Evolutionary conservation across 2,797 vertebrate genomes (phyloP).

Genomic region (Apogon talboti): DNA sequence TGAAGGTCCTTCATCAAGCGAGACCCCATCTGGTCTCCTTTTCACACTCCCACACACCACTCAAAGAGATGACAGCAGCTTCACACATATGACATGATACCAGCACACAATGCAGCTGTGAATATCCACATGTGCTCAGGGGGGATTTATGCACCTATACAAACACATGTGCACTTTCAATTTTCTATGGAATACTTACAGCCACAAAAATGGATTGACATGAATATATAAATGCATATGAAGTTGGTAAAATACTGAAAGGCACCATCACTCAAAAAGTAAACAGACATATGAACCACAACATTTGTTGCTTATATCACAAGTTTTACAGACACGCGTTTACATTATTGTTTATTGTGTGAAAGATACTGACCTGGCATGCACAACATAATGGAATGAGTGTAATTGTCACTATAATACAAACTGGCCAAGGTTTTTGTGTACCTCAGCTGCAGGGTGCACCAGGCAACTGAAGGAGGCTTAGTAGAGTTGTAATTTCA

Average conservation of each 20-base stretch:
- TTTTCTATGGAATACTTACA: neutral
- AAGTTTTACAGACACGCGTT: neutral
- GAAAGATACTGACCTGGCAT: neutral
- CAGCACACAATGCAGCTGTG: slow-evolving; percentile 9
- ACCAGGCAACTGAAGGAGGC: too few species aligned
- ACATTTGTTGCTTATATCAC: neutral
- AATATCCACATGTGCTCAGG: slow-evolving; percentile 2
- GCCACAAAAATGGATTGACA: neutral
- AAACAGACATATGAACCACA: neutral
- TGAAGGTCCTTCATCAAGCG: slow-evolving; percentile 68
- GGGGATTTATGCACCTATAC: neutral
- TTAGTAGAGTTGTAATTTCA: too few species aligned
- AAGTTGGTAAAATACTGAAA: neutral
- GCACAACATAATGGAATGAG: neutral
- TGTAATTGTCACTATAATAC: neutral
- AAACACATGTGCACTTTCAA: slow-evolving; percentile 5
- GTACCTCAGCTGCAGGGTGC: too few species aligned
- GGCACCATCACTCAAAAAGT: neutral
- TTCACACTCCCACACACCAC: slow-evolving; percentile 69
- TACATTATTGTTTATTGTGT: neutral
- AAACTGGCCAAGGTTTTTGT: too few species aligned
- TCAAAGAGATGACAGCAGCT: slow-evolving; percentile 65
- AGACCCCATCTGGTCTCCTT: slow-evolving; percentile 74
- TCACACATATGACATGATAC: slow-evolving; percentile 50
- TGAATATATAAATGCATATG: slow-evolving; percentile 1